Percentiles rank a stretch among this genome's conserved stretches.
These are phyloP conservation scores for Lucilia cuprina DNA, from an alignment of 1,140 invertebrate genomes.

Conservation along the genomic window DNA sequence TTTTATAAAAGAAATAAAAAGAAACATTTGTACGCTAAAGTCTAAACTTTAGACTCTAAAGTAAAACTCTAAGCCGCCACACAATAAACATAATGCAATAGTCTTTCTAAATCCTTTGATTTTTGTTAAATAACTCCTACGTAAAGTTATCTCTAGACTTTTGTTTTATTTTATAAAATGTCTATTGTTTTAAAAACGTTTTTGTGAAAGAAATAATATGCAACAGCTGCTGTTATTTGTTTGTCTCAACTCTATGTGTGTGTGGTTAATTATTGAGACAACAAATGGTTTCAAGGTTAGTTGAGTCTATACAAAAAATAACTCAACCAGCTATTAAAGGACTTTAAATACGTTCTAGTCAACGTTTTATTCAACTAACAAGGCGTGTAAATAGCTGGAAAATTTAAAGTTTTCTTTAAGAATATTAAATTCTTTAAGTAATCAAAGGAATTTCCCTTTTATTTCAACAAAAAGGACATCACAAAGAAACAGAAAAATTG, in stretches of 20 bases:
- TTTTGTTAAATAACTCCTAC: neutral
- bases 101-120: neutral
- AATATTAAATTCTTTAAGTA: too few relatives aligned
- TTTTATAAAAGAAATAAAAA: neutral
- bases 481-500: too few relatives aligned
- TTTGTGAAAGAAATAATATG: neutral
- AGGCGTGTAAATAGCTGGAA: too few relatives aligned
- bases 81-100: too few relatives aligned
- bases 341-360: neutral
- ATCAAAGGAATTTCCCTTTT: too few relatives aligned
- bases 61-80: too few relatives aligned
- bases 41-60: too few relatives aligned
- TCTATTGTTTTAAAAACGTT: neutral
- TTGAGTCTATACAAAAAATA: neutral
- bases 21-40: neutral
- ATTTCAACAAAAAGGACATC: too few relatives aligned
- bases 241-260: too few relatives aligned
- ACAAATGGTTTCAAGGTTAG: neutral
- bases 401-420: too few relatives aligned
- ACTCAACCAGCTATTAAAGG: too few relatives aligned
- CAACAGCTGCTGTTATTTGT: neutral
- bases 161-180: neutral
- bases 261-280: neutral
- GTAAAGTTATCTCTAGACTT: neutral
- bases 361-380: too few relatives aligned